Conservation (phyloP, 2,888 invertebrate species). For the Empis livida region DNA sequence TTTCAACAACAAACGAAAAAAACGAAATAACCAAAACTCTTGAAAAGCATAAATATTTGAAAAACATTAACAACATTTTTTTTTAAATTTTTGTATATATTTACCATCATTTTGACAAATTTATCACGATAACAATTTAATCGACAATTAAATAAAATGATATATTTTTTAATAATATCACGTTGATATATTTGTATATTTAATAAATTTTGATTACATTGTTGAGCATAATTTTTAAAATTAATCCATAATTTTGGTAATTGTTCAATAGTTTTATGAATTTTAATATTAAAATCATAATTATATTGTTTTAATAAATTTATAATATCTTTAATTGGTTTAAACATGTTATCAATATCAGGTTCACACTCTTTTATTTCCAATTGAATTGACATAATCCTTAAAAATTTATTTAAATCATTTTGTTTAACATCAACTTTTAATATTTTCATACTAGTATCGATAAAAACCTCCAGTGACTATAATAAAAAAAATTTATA, state of each 20-base stretch:
- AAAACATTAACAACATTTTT: too few species aligned
- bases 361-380: constrained; percentile 58
- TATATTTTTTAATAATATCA: constrained; percentile 67
- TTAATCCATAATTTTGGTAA: constrained; percentile 81
- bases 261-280: constrained; percentile 64
- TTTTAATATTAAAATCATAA: constrained; percentile 71
- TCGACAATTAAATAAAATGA: constrained; percentile 65
- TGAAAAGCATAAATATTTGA: too few species aligned
- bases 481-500: constrained; percentile 22
- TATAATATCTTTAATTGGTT: constrained; percentile 75
- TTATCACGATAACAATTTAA: constrained; percentile 63
- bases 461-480: constrained; percentile 66
- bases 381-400: constrained; percentile 66
- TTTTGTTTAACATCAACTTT: constrained; percentile 60
- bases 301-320: constrained; percentile 72
- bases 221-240: constrained; percentile 68
- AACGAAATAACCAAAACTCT: too few species aligned
- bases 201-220: constrained; percentile 72
- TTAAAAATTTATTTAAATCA: constrained; percentile 70
- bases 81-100: too few species aligned
- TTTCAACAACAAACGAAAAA: too few species aligned
- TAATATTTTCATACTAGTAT: constrained; percentile 58
- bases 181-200: constrained; percentile 81
- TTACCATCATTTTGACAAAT: constrained; percentile 42
- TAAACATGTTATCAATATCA: constrained; percentile 78